Percentiles rank a stretch among this genome's conserved stretches.
Evolutionary conservation across 2,113 vertebrate species (phyloP).

Genomic region (Piliocolobus tephrosceles): DNA sequence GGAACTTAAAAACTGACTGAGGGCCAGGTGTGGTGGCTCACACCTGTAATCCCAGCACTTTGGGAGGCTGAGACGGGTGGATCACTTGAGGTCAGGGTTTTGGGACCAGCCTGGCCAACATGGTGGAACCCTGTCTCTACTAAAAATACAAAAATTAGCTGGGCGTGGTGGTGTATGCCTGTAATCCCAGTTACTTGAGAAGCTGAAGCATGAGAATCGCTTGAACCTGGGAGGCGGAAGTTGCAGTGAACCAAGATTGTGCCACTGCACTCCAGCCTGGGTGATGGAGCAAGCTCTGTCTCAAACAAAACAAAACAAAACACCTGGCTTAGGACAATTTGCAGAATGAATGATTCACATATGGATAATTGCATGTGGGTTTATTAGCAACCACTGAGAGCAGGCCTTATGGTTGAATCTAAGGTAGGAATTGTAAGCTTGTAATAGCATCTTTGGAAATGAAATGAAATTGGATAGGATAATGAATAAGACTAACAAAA

Average conservation of each 20-base stretch:
- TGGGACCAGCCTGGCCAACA: background rate
- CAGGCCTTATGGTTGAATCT: background rate
- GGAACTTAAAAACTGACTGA: background rate
- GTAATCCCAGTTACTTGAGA: background rate
- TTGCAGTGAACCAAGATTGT: background rate
- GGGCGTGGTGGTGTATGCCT: fast-evolving
- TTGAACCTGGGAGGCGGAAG: background rate
- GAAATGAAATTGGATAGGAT: background rate
- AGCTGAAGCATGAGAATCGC: background rate
- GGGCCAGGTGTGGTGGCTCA: background rate
- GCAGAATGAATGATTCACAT: background rate
- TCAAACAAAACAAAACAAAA: background rate
- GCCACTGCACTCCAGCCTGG: background rate
- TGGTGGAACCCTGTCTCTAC: background rate
- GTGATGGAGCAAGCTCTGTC: background rate
- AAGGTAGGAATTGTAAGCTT: background rate
- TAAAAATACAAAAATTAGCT: background rate
- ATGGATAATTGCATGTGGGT: background rate
- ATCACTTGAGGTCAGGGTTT: background rate
- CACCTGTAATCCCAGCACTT: background rate
- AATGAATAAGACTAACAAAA: background rate
- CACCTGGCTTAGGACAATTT: background rate
- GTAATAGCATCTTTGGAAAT: background rate
- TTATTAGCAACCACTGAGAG: background rate
- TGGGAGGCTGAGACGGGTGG: background rate